These are phyloP conservation scores for Cantharis rufa DNA, from an alignment of 2,888 invertebrate species.

Conservation along the genomic window DNA sequence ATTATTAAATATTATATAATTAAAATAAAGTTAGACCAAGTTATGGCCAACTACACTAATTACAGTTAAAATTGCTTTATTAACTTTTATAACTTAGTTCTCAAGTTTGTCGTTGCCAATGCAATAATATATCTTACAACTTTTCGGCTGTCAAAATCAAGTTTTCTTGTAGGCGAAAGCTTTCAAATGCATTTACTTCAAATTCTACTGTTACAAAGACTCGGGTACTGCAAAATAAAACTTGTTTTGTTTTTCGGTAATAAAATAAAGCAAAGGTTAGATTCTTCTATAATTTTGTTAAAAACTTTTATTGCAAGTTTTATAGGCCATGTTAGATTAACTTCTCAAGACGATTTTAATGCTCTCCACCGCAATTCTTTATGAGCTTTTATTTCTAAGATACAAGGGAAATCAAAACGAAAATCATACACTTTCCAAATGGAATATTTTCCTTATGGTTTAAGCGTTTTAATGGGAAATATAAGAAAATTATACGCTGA, in stretches of 20 bases:
- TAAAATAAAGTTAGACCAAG: slow-evolving; percentile 7
- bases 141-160: not conserved
- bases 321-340: too few species aligned
- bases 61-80: slow-evolving; percentile 15
- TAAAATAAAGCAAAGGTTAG: not conserved
- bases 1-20: slow-evolving; percentile 14
- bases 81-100: slow-evolving; percentile 13
- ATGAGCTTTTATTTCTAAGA: too few species aligned
- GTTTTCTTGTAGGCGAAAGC: not conserved
- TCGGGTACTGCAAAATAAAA: not conserved
- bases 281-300: not conserved
- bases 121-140: slow-evolving; percentile 10
- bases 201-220: not conserved
- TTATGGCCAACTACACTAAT: slow-evolving; percentile 13
- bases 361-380: too few species aligned
- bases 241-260: not conserved
- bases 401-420: too few species aligned
- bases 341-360: too few species aligned
- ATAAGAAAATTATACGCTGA: too few species aligned
- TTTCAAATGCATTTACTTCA: not conserved
- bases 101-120: slow-evolving; percentile 13
- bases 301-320: not conserved
- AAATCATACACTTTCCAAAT: too few species aligned
- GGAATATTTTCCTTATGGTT: too few species aligned
- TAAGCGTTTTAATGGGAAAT: too few species aligned